A percentile compares a stretch with the other conserved stretches of the same genome.
phyloP scores from a whole-genome alignment of 2,888 invertebrate genomes.

The Epinotia ramella region DNA sequence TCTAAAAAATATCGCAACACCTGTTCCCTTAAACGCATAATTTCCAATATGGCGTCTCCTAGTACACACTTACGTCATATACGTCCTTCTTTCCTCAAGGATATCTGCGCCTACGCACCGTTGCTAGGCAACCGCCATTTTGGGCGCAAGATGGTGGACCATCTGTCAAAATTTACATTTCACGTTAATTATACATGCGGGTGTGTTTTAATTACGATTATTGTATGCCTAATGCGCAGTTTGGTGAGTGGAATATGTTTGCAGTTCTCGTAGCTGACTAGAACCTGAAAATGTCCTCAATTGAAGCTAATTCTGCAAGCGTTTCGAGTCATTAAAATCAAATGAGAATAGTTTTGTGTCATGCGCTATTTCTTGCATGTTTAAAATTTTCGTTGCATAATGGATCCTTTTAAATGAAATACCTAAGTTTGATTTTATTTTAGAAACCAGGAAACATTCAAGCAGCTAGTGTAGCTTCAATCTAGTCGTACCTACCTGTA shows the following conservation, averaged over 20 bases:
- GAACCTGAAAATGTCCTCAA: background rate
- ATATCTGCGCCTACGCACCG: slow-evolving; percentile 73
- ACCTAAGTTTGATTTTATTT: background rate
- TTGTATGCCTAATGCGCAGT: slow-evolving; percentile 1
- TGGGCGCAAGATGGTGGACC: slow-evolving; percentile 68
- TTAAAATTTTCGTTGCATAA: no score
- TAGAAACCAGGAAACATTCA: background rate
- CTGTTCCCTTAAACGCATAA: slow-evolving; percentile 56
- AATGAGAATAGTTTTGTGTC: no score
- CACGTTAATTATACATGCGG: slow-evolving; percentile 57
- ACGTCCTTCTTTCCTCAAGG: background rate
- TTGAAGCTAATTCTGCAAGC: background rate
- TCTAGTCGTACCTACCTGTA: no score
- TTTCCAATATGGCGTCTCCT: background rate
- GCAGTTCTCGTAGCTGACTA: background rate
- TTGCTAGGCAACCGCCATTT: slow-evolving; percentile 69
- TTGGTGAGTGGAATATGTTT: background rate
- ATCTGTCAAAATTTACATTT: slow-evolving; percentile 81
- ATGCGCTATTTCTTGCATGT: background rate
- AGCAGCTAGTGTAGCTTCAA: no score
- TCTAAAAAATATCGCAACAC: slow-evolving; percentile 68
- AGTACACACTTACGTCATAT: background rate
- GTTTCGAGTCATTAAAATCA: background rate
- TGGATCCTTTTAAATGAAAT: no score
- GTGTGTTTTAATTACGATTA: slow-evolving; percentile 39